Evolutionary conservation across 1,140 invertebrate species (phyloP), one percentile per base, ranked within the genome.

Genomic region (Aricia agestis): DNA sequence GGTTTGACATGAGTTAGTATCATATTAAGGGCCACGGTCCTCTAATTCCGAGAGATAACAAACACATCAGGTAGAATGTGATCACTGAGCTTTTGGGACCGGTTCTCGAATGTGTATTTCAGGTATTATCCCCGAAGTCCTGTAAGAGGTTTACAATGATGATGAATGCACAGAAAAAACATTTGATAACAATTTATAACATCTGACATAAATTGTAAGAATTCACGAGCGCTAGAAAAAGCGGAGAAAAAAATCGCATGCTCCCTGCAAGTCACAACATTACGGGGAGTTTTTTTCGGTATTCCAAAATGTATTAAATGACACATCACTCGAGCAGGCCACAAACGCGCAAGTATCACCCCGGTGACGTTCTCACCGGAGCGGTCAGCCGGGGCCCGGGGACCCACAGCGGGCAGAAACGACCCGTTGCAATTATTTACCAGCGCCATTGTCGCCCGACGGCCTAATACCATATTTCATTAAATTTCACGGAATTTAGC

Each of bases 401-500:
- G 78, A 82, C 85, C 83, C 45, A 15, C 79, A 82, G 82, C 72
- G 83, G 77, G 82, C 72, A 73, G 36, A 9, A 9, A 36, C 36
- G 74, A 76, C 74, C 68, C 74, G 75, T 67, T 73, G 78, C 79
- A 74, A 84, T 77, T 81, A 81, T 82, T 83, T 76, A 80, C 81
- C 73, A 71, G 73, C 61, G 69, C 65, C 69, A 80, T 82, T 82
- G 79, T 84, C 72, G 67, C 74, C 67, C 66, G 80, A 80, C 77
- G 74, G 78, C 75, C 82, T 73, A 74, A 81, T 77, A 75, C 78
- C 79, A 82, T 87, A 85, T 83, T 81, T 81, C 76, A 84, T 80
- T 76, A 81, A 76, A 82, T 84, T 90, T 89, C 86, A 85, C 78
- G 80, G 85, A 90, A 90, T 80, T 72, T 75, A 74, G 70, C 71